A percentile compares a stretch with the other conserved stretches of the same genome.
Evolutionary conservation across 2,797 vertebrate species (phyloP).

Genomic region (Parotocinclus haroldoi): DNA sequence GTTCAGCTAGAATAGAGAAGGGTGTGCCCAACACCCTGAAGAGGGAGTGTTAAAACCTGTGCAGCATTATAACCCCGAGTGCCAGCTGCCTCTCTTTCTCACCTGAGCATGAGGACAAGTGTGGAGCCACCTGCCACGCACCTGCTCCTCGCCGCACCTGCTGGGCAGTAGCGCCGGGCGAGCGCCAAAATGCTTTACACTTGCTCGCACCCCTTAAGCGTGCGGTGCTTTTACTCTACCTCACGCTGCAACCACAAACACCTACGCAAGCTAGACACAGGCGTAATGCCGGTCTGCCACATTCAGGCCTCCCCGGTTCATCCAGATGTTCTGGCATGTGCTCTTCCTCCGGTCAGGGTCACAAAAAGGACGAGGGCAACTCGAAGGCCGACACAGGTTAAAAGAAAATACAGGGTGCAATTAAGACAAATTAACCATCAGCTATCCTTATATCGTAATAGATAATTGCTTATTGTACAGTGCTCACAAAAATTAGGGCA

Average conservation of each 20-base stretch:
- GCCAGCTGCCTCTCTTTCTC: constrained; percentile 51
- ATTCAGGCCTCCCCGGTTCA: constrained; percentile 15
- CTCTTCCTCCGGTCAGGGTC: constrained; percentile 20
- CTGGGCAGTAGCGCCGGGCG: constrained; percentile 39
- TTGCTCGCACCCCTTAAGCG: constrained; percentile 15
- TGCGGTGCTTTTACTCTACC: not conserved
- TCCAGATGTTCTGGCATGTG: constrained; percentile 34
- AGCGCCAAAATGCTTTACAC: constrained; percentile 21
- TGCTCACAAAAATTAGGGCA: too few species aligned
- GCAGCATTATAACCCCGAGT: constrained; percentile 38
- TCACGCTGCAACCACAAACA: constrained; percentile 2
- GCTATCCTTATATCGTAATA: too few species aligned
- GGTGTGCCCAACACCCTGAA: constrained; percentile 10
- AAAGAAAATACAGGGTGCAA: too few species aligned
- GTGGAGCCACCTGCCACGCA: constrained; percentile 54
- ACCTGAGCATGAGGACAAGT: constrained; percentile 49
- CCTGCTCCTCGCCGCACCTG: constrained; percentile 45
- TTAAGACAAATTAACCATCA: too few species aligned
- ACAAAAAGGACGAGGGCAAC: not conserved
- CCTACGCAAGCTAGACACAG: not conserved
- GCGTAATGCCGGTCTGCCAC: constrained; percentile 17
- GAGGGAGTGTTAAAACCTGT: constrained; percentile 44
- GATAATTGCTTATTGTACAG: too few species aligned
- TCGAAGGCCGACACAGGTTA: too few species aligned
- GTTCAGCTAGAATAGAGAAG: constrained; percentile 33